Evolutionary conservation across 2,888 invertebrate species (phyloP).

Genomic region (Drosophila percnosoma): DNA sequence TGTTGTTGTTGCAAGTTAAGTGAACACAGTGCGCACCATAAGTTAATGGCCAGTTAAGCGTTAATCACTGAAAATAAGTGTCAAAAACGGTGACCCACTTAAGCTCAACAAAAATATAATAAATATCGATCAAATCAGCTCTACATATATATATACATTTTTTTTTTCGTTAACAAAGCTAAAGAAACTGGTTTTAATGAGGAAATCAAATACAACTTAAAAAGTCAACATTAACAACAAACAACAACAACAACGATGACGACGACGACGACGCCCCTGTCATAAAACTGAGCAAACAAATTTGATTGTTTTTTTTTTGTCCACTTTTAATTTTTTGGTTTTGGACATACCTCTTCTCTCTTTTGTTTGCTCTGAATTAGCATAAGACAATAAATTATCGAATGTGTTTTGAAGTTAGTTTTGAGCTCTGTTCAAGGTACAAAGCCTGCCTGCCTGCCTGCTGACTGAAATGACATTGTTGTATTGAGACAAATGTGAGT

Average conservation of each 20-base stretch:
- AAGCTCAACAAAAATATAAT: conserved; percentile 2
- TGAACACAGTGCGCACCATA: conserved; percentile 41
- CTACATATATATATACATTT: conserved; percentile 1
- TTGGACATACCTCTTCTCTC: conserved; percentile 28
- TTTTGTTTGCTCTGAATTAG: conserved; percentile 51
- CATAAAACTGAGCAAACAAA: conserved; percentile 65
- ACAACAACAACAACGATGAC: not conserved
- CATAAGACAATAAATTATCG: conserved; percentile 70
- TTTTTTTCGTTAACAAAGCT: not conserved
- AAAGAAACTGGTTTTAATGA: conserved; percentile 58
- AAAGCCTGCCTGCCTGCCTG: not conserved
- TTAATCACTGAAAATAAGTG: conserved; percentile 27
- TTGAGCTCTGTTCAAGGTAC: conserved; percentile 31
- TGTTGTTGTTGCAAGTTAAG: conserved; percentile 13
- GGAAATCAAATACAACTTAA: conserved; percentile 63
- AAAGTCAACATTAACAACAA: conserved; percentile 35
- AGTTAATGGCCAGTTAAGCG: conserved; percentile 32
- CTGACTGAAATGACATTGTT: not conserved
- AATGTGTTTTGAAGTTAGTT: conserved; percentile 24
- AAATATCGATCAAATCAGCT: conserved; percentile 28
- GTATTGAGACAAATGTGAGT: not conserved
- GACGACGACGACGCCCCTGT: conserved; percentile 32
- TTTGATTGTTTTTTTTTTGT: conserved; percentile 4
- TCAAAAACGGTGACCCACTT: conserved; percentile 55
- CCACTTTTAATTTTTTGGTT: not conserved